These are phyloP conservation scores for Promerops cafer DNA, from an alignment of 2,113 vertebrate species.

Conservation along the genomic window DNA sequence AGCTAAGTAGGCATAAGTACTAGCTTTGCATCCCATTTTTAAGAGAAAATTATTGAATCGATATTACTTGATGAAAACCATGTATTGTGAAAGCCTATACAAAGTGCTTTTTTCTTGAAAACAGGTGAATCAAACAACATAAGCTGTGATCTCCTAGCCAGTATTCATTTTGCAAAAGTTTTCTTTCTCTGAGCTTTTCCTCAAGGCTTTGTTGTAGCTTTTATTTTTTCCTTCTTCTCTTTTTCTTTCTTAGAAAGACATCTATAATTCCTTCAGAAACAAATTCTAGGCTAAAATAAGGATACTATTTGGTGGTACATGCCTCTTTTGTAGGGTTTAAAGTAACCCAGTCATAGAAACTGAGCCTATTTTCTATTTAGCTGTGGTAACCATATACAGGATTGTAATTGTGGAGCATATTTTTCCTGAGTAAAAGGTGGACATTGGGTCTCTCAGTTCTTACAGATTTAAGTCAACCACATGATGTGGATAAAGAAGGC, in stretches of 20 bases:
- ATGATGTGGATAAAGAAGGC: background rate
- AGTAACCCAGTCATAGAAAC: background rate
- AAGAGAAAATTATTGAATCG: background rate
- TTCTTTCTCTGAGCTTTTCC: background rate
- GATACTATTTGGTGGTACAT: background rate
- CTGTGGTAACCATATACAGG: background rate
- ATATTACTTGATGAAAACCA: background rate
- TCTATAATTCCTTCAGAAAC: background rate
- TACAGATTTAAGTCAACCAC: background rate
- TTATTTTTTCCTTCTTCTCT: background rate
- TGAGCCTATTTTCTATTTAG: background rate
- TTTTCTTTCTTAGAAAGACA: background rate
- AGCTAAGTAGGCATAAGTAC: background rate
- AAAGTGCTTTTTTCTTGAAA: background rate
- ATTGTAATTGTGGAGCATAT: background rate
- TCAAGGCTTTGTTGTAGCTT: background rate
- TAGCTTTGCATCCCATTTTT: background rate
- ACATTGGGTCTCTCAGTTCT: background rate
- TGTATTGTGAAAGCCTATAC: background rate
- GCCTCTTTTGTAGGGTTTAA: background rate
- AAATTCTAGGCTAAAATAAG: background rate
- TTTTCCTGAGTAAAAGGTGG: background rate
- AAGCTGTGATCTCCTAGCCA: background rate
- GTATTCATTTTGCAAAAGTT: background rate
- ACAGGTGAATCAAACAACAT: background rate